Base-by-base conservation (phyloP, 2,888 invertebrate genomes). In the Philereme vetulata region DNA sequence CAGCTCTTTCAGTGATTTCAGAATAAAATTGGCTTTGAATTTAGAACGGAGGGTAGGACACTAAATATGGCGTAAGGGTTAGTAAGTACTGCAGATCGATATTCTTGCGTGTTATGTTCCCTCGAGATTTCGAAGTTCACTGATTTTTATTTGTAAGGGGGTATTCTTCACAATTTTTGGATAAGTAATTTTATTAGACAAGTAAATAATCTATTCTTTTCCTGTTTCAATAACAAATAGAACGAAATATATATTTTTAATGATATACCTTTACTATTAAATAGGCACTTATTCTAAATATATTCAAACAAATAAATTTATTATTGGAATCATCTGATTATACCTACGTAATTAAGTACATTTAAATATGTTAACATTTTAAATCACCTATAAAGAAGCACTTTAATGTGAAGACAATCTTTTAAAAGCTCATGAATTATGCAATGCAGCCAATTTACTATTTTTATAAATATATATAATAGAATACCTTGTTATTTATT, bases 1-100 rank as follows among this genome's bases (percentile, higher is more conserved):
- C 67, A 60, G 71, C 71, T 68, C 74, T 71, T 70, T 65, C 66
- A 63, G 62, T 54, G 67, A 70, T 72, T 71, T 74, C 47, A 59
- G 44, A 64, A 60, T 66, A 53, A 67, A 66, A 64, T 67, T 64
- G 63, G 49, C 50, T 65, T 62, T 54, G 50, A 51, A 65, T 58
- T 65, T 50, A 34, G 48, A 51, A 54, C n/a, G 49, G 43, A 36
- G 46, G 55, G 43, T 8, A 46, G 48, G 45, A 49, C 45, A 51
- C 44, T 60, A 21, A 21, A 43, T 52, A 44, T 42, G 35, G 33
- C n/a, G 49, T 34, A 34, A 7, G 21, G 33, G 44, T 36, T 52
- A 44, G 9, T n/a, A 56, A 49, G 35, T 8, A 36, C 5, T 7
- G 36, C 44, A 10, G 50, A 46, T 21, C 21, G 21, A 21, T 4